A percentile compares a stretch with the other conserved stretches of the same genome.
These are phyloP conservation scores for Poecilia velifera DNA, from an alignment of 2,797 vertebrate genomes.

Conservation along the genomic window DNA sequence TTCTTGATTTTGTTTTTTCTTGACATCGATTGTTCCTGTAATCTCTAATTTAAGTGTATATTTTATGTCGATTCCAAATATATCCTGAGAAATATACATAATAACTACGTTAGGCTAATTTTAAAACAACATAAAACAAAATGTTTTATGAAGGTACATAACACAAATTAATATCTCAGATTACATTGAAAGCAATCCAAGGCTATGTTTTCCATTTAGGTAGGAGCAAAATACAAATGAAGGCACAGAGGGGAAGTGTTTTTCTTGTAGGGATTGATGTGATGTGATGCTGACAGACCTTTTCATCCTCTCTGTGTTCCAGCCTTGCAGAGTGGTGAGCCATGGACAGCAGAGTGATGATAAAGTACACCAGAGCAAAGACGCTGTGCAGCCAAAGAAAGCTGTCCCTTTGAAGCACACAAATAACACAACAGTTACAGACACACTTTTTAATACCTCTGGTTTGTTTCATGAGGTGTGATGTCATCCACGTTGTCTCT, in stretches of 20 bases:
- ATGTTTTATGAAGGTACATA: neutral
- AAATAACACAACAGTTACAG: constrained; percentile 7
- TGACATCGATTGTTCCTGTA: neutral
- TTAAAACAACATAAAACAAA: neutral
- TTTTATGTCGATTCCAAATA: neutral
- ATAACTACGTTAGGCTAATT: neutral
- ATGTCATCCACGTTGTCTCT: constrained; percentile 37
- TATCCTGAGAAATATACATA: neutral
- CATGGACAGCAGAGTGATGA: constrained; percentile 91
- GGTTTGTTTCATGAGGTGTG: constrained; percentile 38
- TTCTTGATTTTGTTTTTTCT: neutral
- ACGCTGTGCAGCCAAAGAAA: constrained; percentile 95
- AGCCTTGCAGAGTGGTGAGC: constrained; percentile 89
- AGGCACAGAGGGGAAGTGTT: neutral
- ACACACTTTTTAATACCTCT: constrained; percentile 12
- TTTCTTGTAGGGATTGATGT: neutral
- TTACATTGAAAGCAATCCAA: neutral
- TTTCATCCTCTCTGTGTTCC: constrained; percentile 89
- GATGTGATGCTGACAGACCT: constrained; percentile 80
- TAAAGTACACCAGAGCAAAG: constrained; percentile 92
- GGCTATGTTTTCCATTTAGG: neutral
- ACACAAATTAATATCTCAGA: neutral
- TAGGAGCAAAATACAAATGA: neutral
- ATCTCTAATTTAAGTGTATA: neutral
- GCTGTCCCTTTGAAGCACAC: constrained; percentile 80